Percentiles rank a stretch among this genome's conserved stretches.
Evolutionary conservation across 2,888 invertebrate genomes (phyloP).

Genomic region (Drosophila falleni): DNA sequence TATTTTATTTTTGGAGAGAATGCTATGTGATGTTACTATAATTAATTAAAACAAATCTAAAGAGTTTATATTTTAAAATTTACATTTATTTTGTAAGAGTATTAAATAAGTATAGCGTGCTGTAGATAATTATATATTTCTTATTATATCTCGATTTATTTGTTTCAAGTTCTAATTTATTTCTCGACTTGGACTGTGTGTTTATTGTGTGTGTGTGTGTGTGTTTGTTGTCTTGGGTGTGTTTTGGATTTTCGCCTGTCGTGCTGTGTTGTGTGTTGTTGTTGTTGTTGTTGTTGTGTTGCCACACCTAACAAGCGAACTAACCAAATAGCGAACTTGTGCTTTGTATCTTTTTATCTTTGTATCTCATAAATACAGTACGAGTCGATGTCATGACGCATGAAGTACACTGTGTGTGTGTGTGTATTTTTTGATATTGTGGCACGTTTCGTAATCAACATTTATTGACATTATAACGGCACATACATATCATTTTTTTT

Average conservation of each 20-base stretch:
- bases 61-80: not conserved
- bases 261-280: constrained; percentile 37
- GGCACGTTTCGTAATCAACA: constrained; percentile 76
- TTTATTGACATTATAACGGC: constrained; percentile 75
- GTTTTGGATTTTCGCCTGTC: constrained; percentile 37
- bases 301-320: constrained; percentile 61
- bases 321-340: constrained; percentile 39
- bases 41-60: too few species aligned
- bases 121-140: not conserved
- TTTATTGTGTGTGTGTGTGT: constrained; percentile 3
- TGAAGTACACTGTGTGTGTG: constrained; percentile 6
- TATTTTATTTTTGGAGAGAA: too few species aligned
- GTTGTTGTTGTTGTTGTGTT: constrained; percentile 13
- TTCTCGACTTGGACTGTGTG: constrained; percentile 31
- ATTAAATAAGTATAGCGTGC: not conserved
- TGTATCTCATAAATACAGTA: constrained; percentile 9
- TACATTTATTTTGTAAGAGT: not conserved
- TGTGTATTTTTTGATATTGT: constrained; percentile 7
- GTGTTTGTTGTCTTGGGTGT: constrained; percentile 48
- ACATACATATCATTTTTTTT: constrained; percentile 27
- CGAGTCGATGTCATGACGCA: constrained; percentile 12
- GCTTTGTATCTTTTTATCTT: constrained; percentile 35
- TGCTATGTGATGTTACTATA: too few species aligned
- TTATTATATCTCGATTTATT: constrained; percentile 68
- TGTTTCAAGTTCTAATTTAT: constrained; percentile 80